These are phyloP conservation scores for Pungitius pungitius DNA, from an alignment of 2,113 vertebrate species.

Conservation along the genomic window DNA sequence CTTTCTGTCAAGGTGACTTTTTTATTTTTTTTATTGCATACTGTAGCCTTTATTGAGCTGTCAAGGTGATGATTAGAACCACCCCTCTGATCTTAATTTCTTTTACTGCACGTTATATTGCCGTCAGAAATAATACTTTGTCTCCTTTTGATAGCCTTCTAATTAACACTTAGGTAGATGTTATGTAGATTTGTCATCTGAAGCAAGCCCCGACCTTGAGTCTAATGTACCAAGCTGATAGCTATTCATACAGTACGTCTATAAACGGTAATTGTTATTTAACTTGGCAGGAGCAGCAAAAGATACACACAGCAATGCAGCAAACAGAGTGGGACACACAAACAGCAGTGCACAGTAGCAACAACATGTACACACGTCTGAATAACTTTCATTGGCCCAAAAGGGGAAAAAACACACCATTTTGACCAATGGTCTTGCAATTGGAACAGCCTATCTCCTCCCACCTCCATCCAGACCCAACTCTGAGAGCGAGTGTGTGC, in stretches of 20 bases:
- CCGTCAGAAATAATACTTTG: background rate
- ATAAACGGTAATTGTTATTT: conserved; percentile 13
- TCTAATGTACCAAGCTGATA: conserved; percentile 4
- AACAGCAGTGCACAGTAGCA: background rate
- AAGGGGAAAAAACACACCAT: conserved; percentile 24
- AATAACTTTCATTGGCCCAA: conserved; percentile 19
- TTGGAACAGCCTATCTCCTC: conserved; percentile 21
- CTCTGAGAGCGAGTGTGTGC: background rate
- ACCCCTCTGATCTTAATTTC: background rate
- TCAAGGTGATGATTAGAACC: background rate
- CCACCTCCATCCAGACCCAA: conserved; percentile 2
- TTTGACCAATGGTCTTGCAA: conserved; percentile 57
- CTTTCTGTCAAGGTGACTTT: accelerated
- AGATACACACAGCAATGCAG: background rate
- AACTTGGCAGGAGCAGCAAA: conserved; percentile 26
- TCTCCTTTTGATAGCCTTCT: background rate
- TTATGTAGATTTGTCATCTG: background rate
- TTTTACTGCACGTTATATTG: background rate
- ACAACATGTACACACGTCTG: conserved; percentile 1
- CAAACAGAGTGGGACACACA: background rate
- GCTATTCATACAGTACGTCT: background rate
- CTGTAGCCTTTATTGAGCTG: background rate
- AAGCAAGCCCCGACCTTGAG: conserved; percentile 24
- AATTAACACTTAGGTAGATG: background rate
- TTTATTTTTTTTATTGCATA: background rate